Evolutionary conservation across 2,113 vertebrate genomes (phyloP).

Genomic region (Motacilla alba): DNA sequence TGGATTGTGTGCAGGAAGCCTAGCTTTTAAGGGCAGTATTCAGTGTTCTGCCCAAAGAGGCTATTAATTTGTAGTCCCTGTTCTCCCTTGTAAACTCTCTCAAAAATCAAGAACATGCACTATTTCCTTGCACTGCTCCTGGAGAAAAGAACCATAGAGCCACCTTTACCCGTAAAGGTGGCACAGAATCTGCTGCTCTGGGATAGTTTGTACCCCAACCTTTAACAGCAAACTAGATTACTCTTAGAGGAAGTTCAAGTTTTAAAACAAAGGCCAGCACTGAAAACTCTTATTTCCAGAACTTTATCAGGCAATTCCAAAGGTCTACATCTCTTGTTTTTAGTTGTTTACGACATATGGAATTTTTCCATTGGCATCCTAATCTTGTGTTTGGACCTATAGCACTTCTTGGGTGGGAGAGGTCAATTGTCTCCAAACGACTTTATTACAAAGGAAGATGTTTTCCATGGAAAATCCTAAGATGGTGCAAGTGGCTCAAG

Average conservation of each 20-base stretch:
- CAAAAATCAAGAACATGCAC: neutral
- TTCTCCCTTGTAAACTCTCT: neutral
- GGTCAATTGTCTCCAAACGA: neutral
- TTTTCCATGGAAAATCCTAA: neutral
- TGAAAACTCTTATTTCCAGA: neutral
- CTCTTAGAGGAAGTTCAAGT: neutral
- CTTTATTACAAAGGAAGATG: neutral
- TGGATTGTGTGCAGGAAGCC: neutral
- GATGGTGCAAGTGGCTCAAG: neutral
- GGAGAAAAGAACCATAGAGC: neutral
- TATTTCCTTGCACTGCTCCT: neutral
- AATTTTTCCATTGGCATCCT: neutral
- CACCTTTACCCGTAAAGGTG: neutral
- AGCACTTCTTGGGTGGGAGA: neutral
- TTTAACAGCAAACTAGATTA: neutral
- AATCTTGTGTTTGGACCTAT: neutral
- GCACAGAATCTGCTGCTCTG: neutral
- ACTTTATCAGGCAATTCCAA: neutral
- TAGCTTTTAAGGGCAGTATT: neutral
- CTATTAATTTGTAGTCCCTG: neutral
- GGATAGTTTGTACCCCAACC: neutral
- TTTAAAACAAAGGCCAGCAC: neutral
- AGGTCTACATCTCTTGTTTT: neutral
- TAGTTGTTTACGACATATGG: neutral
- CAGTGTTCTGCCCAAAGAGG: neutral